A percentile compares a stretch with the other conserved stretches of the same genome.
These are phyloP conservation scores for Lophura nycthemera DNA, from an alignment of 2,113 vertebrate species.

Conservation along the genomic window DNA sequence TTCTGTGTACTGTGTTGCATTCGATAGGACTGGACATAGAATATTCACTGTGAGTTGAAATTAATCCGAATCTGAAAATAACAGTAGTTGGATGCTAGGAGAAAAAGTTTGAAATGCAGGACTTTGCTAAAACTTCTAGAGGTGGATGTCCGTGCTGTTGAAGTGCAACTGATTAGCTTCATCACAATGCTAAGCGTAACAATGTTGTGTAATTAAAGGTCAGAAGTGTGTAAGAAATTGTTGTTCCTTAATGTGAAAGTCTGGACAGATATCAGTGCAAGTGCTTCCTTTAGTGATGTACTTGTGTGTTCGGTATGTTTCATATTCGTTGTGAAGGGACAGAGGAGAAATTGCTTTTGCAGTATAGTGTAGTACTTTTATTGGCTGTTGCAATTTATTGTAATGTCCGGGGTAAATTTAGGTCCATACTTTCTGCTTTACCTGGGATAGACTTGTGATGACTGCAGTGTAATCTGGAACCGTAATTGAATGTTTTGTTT, in stretches of 20 bases:
- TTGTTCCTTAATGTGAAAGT: background rate
- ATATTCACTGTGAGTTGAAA: constrained; percentile 94
- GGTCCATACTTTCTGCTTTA: background rate
- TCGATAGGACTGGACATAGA: constrained; percentile 95
- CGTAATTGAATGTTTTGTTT: background rate
- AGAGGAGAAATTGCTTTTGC: background rate
- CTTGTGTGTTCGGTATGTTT: background rate
- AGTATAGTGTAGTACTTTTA: background rate
- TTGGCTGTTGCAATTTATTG: background rate
- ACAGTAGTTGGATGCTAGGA: background rate
- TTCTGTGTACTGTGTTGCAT: constrained; percentile 98
- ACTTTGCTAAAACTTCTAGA: background rate
- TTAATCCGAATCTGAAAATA: background rate
- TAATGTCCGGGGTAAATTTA: background rate
- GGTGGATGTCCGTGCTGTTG: background rate
- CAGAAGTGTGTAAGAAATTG: background rate
- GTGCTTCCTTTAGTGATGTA: background rate
- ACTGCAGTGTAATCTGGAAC: background rate
- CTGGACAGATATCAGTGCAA: background rate
- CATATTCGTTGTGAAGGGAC: background rate
- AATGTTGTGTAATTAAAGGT: background rate
- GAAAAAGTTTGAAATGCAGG: background rate
- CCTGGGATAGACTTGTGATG: background rate
- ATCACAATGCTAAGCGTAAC: fast-evolving
- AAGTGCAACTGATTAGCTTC: background rate